These are phyloP conservation scores for Theodoxus fluviatilis DNA, from an alignment of 2,888 invertebrate genomes.

Conservation along the genomic window DNA sequence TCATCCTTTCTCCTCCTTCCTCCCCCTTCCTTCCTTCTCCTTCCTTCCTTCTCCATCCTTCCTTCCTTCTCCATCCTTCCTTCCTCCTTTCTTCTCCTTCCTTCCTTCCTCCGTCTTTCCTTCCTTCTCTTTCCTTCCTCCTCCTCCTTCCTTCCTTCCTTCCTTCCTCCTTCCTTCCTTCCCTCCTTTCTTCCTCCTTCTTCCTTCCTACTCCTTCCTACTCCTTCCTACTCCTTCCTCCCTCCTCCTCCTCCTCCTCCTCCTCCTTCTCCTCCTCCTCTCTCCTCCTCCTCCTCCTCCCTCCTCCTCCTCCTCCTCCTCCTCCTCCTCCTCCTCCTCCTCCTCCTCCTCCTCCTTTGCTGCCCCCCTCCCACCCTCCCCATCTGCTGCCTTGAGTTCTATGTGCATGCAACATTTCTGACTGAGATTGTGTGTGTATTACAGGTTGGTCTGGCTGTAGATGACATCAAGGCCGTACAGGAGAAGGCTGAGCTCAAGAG, in stretches of 20 bases:
- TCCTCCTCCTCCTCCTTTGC: neutral
- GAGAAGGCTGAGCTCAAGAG: slow-evolving; percentile 67
- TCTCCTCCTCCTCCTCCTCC: neutral
- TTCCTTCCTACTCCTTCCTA: neutral
- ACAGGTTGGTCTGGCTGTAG: slow-evolving; percentile 69
- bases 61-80: neutral
- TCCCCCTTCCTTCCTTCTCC: neutral
- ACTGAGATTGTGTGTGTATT: too few species aligned
- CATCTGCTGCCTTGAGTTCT: neutral
- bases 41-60: neutral
- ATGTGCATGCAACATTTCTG: too few species aligned
- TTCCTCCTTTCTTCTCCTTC: neutral
- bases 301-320: neutral
- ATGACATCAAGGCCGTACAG: slow-evolving; percentile 69
- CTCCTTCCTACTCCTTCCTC: neutral
- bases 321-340: neutral
- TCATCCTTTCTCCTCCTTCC: neutral
- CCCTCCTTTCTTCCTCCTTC: neutral
- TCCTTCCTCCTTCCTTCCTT: neutral
- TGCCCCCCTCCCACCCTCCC: neutral
- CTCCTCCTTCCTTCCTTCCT: neutral
- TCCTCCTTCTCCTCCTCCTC: neutral
- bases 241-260: neutral
- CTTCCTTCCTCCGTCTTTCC: too few species aligned
- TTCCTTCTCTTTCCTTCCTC: too few species aligned